Evolutionary conservation across 2,113 vertebrate species (phyloP).

Genomic region (Bothrops jararaca): DNA sequence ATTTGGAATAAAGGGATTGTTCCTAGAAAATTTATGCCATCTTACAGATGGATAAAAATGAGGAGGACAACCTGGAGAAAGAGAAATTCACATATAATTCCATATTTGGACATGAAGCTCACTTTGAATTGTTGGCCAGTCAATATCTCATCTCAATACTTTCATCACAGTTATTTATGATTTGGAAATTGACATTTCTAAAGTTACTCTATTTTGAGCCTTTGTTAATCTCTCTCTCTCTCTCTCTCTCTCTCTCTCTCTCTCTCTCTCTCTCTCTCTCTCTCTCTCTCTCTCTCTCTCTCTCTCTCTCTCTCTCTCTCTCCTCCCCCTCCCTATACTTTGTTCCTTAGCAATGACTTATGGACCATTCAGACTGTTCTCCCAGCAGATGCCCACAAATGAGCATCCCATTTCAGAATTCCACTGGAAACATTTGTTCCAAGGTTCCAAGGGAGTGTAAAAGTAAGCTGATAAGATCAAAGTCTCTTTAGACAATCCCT

Average conservation of each 20-base stretch:
- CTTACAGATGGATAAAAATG: background rate
- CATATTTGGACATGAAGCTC: background rate
- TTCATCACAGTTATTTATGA: background rate
- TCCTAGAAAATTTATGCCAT: conserved; percentile 26
- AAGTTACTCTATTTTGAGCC: background rate
- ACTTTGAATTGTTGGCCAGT: background rate
- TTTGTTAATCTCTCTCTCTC: background rate
- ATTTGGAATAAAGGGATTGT: conserved; percentile 27
- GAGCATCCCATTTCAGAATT: background rate
- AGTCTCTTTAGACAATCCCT: conserved; percentile 13
- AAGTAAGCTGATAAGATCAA: background rate
- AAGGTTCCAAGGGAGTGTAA: background rate
- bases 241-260: too few species aligned
- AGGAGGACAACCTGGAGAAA: background rate
- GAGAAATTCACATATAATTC: background rate
- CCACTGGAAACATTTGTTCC: background rate
- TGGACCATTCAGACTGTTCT: background rate
- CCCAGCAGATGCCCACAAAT: background rate
- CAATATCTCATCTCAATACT: background rate
- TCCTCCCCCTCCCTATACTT: background rate
- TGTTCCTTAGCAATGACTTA: background rate
- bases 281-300: too few species aligned
- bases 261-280: too few species aligned
- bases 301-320: background rate
- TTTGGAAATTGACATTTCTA: background rate